Evolutionary conservation across 2,888 invertebrate genomes (phyloP).

Genomic region (Orgyia antiqua): DNA sequence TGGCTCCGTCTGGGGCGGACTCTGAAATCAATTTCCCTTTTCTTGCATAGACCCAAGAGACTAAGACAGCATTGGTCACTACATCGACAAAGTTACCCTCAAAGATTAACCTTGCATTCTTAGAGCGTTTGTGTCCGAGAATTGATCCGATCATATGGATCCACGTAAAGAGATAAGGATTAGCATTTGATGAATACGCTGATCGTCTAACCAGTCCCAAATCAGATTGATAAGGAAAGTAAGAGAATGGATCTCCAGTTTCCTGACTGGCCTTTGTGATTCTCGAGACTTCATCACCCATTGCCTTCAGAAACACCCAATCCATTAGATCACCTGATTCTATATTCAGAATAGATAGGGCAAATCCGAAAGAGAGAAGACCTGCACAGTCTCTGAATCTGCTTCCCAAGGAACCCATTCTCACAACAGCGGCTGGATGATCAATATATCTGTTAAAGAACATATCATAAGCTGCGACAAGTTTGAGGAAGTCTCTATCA

Average conservation of each 20-base stretch:
- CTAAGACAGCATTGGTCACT: too few species aligned
- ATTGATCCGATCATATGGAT: background rate
- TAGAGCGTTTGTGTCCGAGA: background rate
- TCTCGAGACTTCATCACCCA: background rate
- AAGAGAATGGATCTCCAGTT: background rate
- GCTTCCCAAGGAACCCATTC: background rate
- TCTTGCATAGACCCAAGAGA: too few species aligned
- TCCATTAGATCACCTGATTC: background rate
- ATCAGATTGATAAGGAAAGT: slow-evolving; percentile 1
- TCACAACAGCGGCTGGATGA: background rate
- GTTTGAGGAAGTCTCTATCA: background rate
- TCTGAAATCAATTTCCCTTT: too few species aligned
- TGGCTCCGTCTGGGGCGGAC: too few species aligned
- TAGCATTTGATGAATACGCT: background rate
- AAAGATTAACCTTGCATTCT: background rate
- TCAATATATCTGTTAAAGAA: background rate
- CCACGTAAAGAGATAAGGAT: background rate
- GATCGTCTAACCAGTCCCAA: background rate
- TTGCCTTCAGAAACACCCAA: background rate
- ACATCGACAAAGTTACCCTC: too few species aligned
- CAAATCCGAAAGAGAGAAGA: background rate
- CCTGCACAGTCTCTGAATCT: slow-evolving; percentile 1
- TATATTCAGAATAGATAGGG: background rate
- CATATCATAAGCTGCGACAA: slow-evolving; percentile 2
- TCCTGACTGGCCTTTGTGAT: background rate